These are phyloP conservation scores for Ashinkailepas kermadecensis DNA, from an alignment of 2,888 invertebrate genomes.

Conservation along the genomic window DNA sequence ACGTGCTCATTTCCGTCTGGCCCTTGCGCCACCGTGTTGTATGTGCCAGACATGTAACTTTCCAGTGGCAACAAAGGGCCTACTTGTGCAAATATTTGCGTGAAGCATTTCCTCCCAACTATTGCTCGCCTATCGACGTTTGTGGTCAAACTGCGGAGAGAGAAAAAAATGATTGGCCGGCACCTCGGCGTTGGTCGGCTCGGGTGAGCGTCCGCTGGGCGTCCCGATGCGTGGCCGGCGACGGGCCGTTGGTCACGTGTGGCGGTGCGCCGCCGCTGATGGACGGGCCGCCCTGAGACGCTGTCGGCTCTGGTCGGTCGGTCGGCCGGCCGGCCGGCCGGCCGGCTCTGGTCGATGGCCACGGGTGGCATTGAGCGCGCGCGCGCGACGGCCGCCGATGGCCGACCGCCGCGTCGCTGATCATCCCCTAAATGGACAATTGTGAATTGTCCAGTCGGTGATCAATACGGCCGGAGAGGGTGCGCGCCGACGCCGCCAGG, in stretches of 20 bases:
- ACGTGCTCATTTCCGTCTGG: too few species aligned
- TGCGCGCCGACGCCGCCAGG: constrained; percentile 4
- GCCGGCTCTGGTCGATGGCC: not conserved
- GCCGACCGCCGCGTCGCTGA: not conserved
- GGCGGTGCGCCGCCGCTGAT: not conserved
- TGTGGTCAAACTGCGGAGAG: too few species aligned
- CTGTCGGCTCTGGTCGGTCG: not conserved
- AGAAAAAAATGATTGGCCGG: too few species aligned
- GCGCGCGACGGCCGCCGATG: not conserved
- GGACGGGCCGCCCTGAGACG: not conserved
- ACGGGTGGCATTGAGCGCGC: not conserved
- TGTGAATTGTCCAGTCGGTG: constrained; percentile 16
- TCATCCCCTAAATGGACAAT: constrained; percentile 10
- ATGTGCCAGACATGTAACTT: too few species aligned
- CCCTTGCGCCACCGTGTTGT: too few species aligned
- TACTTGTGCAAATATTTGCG: too few species aligned
- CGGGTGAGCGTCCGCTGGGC: too few species aligned
- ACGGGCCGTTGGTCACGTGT: constrained; percentile 9
- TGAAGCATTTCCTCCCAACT: too few species aligned
- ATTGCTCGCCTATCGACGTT: too few species aligned
- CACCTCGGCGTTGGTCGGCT: too few species aligned
- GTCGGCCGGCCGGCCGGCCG: not conserved
- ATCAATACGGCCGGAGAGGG: not conserved
- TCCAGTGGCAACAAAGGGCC: too few species aligned
- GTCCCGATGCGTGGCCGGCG: not conserved